phyloP scores from a whole-genome alignment of 2,113 vertebrate species.

The Casuarius casuarius region DNA sequence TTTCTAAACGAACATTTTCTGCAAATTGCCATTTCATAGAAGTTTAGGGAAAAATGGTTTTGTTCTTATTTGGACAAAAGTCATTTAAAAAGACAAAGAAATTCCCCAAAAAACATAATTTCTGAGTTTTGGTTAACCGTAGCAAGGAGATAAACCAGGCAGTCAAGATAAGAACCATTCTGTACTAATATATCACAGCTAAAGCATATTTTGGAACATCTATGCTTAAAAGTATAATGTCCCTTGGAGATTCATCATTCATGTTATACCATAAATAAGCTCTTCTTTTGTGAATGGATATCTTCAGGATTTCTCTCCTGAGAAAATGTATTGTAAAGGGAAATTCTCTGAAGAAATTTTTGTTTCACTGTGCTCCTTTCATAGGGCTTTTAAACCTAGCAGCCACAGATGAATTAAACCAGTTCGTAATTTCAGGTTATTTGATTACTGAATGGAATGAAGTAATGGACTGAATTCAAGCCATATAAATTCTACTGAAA shows the following conservation, averaged over 20 bases:
- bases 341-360: not conserved
- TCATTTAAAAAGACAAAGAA: slow-evolving; percentile 12
- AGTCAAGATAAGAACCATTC: not conserved
- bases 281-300: not conserved
- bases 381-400: not conserved
- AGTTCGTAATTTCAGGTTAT: not conserved
- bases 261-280: not conserved
- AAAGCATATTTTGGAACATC: not conserved
- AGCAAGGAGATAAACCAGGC: not conserved
- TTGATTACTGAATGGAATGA: not conserved
- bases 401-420: not conserved
- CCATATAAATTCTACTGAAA: not conserved
- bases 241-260: not conserved
- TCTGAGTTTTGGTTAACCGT: not conserved
- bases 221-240: not conserved
- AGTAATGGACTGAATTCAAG: not conserved
- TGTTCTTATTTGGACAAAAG: not conserved
- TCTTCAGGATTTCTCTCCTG: not conserved
- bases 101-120: not conserved
- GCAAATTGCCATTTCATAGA: slow-evolving; percentile 1
- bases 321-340: not conserved
- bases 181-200: not conserved
- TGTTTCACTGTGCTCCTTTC: not conserved
- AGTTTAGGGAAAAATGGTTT: not conserved
- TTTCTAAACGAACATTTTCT: not conserved